These are phyloP conservation scores for Drosophila greeni DNA, from an alignment of 2,888 invertebrate species.

Conservation along the genomic window DNA sequence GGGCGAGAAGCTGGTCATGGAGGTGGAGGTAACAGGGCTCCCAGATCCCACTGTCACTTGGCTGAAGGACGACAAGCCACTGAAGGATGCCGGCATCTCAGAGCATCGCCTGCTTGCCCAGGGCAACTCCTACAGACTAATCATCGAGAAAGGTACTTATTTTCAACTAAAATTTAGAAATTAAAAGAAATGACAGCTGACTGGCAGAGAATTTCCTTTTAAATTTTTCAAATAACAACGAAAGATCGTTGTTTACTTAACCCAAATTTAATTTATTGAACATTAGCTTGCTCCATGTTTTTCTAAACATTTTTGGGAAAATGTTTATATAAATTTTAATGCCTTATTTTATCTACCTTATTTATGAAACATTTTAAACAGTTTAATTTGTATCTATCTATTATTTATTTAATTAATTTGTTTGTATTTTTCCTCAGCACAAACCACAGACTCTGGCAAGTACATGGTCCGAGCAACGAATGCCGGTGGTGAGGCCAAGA, in stretches of 20 bases:
- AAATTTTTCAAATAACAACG: background rate
- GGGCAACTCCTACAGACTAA: conserved; percentile 84
- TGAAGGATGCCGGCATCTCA: conserved; percentile 81
- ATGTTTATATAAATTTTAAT: conserved; percentile 10
- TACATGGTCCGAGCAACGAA: conserved; percentile 88
- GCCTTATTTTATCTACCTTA: background rate
- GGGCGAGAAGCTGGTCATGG: conserved; percentile 85
- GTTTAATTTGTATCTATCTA: background rate
- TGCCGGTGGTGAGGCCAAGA: conserved; percentile 89
- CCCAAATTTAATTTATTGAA: conserved; percentile 15
- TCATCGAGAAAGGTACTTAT: conserved; percentile 84
- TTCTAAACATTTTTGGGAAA: conserved; percentile 9
- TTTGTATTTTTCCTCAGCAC: conserved; percentile 78
- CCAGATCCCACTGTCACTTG: conserved; percentile 87
- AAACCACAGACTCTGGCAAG: conserved; percentile 85
- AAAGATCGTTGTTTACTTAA: conserved; percentile 20
- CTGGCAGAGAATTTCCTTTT: conserved; percentile 5
- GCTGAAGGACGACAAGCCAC: conserved; percentile 85
- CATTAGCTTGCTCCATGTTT: conserved; percentile 4
- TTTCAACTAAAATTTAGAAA: background rate
- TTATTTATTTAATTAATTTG: conserved; percentile 1
- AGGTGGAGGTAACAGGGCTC: conserved; percentile 88
- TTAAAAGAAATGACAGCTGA: conserved; percentile 21
- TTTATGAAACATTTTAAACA: background rate
- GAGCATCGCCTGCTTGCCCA: conserved; percentile 82